Evolutionary conservation across 2,888 invertebrate genomes (phyloP), one percentile per base, ranked within the genome.

Genomic region (Ornithoptera priamus): DNA sequence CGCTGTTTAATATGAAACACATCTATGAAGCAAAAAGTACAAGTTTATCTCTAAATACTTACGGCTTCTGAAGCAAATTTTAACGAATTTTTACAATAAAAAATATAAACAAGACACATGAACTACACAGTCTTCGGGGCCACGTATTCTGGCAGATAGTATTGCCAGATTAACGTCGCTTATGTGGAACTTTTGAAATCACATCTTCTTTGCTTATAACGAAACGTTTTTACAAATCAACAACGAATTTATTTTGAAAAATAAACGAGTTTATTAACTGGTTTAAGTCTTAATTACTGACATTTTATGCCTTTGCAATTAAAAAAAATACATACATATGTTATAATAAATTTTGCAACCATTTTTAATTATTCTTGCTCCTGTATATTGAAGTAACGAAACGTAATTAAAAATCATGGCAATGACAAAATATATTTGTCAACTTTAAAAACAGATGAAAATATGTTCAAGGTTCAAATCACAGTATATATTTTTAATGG

Each of bases 101-200:
- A 89, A 90, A 90, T 88, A 89, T 89, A 90, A 91, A 92, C 90
- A 91, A 89, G 85, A 80, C 80, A 80, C 86, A 83, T 77, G 80
- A 84, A 83, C 80, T 83, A 81, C 86, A 82, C 79, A 84, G 77
- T 85, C 84, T 84, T 81, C 84, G 83, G 84, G 90, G 92, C 93
- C 92, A 92, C 92, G 92, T 92, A 92, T 92, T 86, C 85, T 80
- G 80, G 76, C 82, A 76, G 81, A 69, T 84, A 77, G 89, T 88
- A 90, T 90, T 92, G 92, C 87, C 92, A 92, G 83, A 72, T 65
- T 73, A 72, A 79, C 77, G 80, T 77, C 85, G 90, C 88, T 84
- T 90, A 93, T 93, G 93, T 93, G 93, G 93, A 93, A 92, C 88
- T 93, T 93, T 88, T 90, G 79, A 82, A 82, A 83, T 81, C 77